Evolutionary conservation across 2,113 vertebrate species (phyloP), one percentile per base, ranked within the genome.

Genomic region (Gopherus evgoodei): DNA sequence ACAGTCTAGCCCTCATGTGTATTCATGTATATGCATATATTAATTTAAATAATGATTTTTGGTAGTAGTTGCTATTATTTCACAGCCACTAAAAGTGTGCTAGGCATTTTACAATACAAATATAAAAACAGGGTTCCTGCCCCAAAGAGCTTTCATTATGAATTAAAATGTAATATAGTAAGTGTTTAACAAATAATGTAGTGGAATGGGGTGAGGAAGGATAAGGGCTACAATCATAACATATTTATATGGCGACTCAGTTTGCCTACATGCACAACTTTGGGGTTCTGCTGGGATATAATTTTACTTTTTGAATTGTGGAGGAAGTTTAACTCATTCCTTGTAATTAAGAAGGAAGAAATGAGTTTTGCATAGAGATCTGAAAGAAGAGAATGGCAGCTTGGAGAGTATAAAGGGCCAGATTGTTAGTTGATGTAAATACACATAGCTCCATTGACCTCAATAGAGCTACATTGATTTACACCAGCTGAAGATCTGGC

Each of bases 251-350:
- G 65, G 17, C n/a, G 19, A 72, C 65, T 38, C 35, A 21, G 5
- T 72, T 72, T 72, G 38, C 65, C 65, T 38, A 38, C 19, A 8
- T 78, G 11, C 44, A 78, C 44, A 16, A 29, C 24, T 78, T 11
- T 47, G 13, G 75, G 11, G 42, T 78, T 78, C 42, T 27, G 5
- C 25, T 47, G 27, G 24, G 5, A 12, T 31, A 80, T 4, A 5
- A 0, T 54, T 87, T 76, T 93, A 27, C 31, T 62, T 69, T 72
- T 65, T 57, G 12, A n/a, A 5, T 25, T 44, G 14, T 7, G 1
- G 52, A 0, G 49, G 57, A 86, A 78, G 90, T 83, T 87, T 1
- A 54, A 69, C 88, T 44, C 11, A 94, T 84, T 93, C 94, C 29
- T 6, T 93, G 56, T 89, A 91, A 59, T 13, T 81, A 19, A 81